phyloP scores from a whole-genome alignment of 64 coral and sea anemone species.

The Cladopsammia gracilis region DNA sequence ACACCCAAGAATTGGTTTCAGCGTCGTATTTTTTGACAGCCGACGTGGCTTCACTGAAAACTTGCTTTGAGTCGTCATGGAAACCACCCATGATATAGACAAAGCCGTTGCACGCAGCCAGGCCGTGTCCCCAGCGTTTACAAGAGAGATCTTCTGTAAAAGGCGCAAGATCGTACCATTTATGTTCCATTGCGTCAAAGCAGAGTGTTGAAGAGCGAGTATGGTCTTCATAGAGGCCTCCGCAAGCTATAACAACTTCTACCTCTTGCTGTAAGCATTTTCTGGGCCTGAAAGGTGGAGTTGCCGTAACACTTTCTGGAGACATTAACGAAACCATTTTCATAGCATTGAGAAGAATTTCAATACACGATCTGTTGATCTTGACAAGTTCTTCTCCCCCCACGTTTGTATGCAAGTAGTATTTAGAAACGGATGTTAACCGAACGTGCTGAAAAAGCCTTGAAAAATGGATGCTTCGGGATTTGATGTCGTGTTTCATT shows the following conservation, averaged over 20 bases:
- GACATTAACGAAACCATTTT: not conserved
- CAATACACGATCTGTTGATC: too few species aligned
- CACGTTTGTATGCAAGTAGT: too few species aligned
- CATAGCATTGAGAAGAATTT: not conserved
- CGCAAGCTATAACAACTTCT: slow-evolving; percentile 12
- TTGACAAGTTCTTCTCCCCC: too few species aligned
- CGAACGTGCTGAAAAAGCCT: too few species aligned
- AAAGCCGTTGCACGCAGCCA: not conserved
- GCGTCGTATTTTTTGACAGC: not conserved
- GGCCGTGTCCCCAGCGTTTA: slow-evolving; percentile 14
- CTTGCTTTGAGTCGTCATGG: too few species aligned
- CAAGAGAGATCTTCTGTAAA: not conserved
- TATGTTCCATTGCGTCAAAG: not conserved
- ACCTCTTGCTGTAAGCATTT: slow-evolving; percentile 37
- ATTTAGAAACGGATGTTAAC: too few species aligned
- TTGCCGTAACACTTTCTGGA: not conserved
- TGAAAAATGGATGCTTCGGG: too few species aligned
- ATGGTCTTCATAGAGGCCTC: not conserved
- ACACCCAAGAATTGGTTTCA: not conserved
- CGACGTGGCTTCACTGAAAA: too few species aligned
- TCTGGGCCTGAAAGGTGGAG: not conserved
- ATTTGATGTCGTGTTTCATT: too few species aligned
- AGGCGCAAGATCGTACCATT: slow-evolving; percentile 44
- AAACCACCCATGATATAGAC: slow-evolving; percentile 26
- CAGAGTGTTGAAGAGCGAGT: not conserved